phyloP scores from a whole-genome alignment of 2,888 invertebrate species.

The Drosophila picticornis region DNA sequence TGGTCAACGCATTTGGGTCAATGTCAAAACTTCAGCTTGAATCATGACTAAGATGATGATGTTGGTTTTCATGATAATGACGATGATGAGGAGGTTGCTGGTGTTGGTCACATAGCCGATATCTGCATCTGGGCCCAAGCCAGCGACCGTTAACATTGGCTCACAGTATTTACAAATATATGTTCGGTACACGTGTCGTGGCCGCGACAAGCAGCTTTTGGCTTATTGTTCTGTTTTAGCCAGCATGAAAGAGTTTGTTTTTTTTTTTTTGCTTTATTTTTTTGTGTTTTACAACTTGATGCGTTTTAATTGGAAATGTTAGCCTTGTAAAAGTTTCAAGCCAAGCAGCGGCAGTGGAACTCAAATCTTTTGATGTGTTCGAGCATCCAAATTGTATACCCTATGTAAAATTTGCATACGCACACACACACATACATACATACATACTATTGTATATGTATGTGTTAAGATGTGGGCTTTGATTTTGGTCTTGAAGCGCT shows the following conservation, averaged over 20 bases:
- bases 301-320: constrained; percentile 54
- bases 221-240: constrained; percentile 40
- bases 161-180: constrained; percentile 24
- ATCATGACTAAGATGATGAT: constrained; percentile 20
- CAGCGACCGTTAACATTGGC: constrained; percentile 28
- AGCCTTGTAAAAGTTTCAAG: constrained; percentile 49
- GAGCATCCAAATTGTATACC: constrained; percentile 22
- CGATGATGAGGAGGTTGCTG: constrained; percentile 4
- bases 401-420: constrained; percentile 25
- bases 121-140: constrained; percentile 17
- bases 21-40: constrained; percentile 65
- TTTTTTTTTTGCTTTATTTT: not conserved
- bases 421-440: not conserved
- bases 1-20: constrained; percentile 74
- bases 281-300: constrained; percentile 31
- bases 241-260: constrained; percentile 34
- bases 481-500: constrained; percentile 46
- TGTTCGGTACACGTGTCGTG: constrained; percentile 19
- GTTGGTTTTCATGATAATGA: not conserved
- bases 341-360: constrained; percentile 22
- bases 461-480: constrained; percentile 30
- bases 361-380: constrained; percentile 64
- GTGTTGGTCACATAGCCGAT: constrained; percentile 11
- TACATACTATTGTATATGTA: not conserved
- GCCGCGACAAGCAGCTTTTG: constrained; percentile 20